Evolutionary conservation across 2,888 invertebrate species (phyloP), one percentile per base, ranked within the genome.

Genomic region (Leptothorax acervorum): DNA sequence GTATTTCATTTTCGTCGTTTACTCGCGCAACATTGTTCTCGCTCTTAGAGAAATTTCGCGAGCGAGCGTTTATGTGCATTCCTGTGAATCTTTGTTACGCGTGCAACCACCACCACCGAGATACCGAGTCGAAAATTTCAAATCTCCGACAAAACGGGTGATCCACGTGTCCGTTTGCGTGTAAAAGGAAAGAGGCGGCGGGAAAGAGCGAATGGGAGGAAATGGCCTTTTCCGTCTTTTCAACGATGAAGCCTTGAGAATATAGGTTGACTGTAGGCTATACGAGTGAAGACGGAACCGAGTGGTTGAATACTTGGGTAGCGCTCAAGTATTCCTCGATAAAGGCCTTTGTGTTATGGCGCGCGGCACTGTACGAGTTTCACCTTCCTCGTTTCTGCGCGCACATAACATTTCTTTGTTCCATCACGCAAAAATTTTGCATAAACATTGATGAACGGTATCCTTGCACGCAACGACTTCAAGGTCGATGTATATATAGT

Each of bases 301-400:
- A 92, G 90, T 91, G 90, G 86, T 90, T 88, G 90, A 92, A 90
- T 91, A 89, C 90, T 92, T 90, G 90, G 92, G 91, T 91, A 84
- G 85, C 90, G 84, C 89, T 91, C 88, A 91, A 93, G 92, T 91
- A 92, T 91, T 91, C 85, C 87, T 88, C 87, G 90, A 92, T 92
- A 92, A 92, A 91, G 89, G 88, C 86, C 88, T 91, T 89, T 90
- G 82, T 90, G 82, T 83, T 78, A 73, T 84, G 75, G 39, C 65
- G 78, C 84, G n/a, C 65, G 8, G 63, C 73, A 48, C 51, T 35
- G 23, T 71, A 79, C 70, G 63, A 84, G 71, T 79, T 79, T n/a
- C 62, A 31, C 35, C 76, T 66, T 55, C 75, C 75, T 89, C 31
- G 23, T 18, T 65, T 63, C 15, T 3, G 15, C 3, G 42, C 71